Base-by-base conservation (phyloP, 2,888 invertebrate genomes). In the Galeopsomyia nigrocyanea region DNA sequence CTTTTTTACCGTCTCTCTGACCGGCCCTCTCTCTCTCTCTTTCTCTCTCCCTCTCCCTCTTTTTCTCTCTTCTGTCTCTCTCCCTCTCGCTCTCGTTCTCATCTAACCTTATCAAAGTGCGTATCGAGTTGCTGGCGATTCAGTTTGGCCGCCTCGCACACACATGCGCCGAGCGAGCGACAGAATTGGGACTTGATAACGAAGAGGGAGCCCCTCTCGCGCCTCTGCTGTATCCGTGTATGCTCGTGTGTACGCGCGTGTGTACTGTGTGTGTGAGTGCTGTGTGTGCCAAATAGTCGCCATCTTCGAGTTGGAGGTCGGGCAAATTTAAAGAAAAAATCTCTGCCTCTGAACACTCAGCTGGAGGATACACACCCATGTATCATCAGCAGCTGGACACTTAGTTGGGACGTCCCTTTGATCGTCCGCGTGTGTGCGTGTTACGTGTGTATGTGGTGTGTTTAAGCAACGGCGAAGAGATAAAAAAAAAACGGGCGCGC, bases 241-340 rank as follows among this genome's bases (percentile, higher is more conserved):
- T 62, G 49, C 50, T 50, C 55, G 60, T 31, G 22, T 55, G 65
- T 61, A 26, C n/a, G 14, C 53, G 22, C 50, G 22, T 21, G 51
- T 22, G 9, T 19, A 16, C n/a, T 21, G n/a, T 16, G 26, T 22
- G 13, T 55, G 22, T 19, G 17, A 49, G 13, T 31, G 39, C 39
- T 39, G 26, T n/a, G 57, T 68, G 56, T 47, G 75, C 73, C 74
- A 76, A 77, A 77, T 76, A 75, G 77, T 76, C 77, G 78, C 78
- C 78, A 78, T 79, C 78, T 78, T 79, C 77, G 77, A 39, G 39
- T 13, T 39, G 39, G 39, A 75, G 75, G 71, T 74, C 74, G 70
- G 63, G 47, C 75, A 76, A 75, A 75, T 77, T 69, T 56, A 63
- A 66, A 69, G 64, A 39, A 39, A 31, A 7, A 39, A 39, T 60